Evolutionary conservation across 2,888 invertebrate genomes (phyloP), one percentile per base, ranked within the genome.

Genomic region (Cabera pusaria): DNA sequence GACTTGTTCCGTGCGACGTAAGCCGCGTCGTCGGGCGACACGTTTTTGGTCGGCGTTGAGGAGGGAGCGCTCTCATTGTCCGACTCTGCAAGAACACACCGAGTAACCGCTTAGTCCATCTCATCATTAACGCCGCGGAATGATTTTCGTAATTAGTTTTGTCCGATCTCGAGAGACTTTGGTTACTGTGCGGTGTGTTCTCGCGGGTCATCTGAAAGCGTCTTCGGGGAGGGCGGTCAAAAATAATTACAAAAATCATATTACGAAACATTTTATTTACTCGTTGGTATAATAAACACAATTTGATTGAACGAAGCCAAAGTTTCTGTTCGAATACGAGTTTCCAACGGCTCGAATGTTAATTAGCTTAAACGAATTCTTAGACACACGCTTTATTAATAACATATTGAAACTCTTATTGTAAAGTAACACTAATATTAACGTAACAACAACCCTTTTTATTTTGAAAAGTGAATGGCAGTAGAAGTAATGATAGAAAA

Each of bases 61-160:
- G 93, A 91, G 11, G 93, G 91, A 56, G 90, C 90, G 74, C 93
- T 93, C 90, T 94, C 94, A 77, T 90, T 93, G 90, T 94, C 94
- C 64, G 94, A 94, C 84, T 94, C 94, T 94, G 93, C 90, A 93
- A 93, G 91, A 93, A 93, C 90, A 92, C 91, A 91, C 80, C 41
- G 68, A 45, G 66, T 71, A 65, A 63, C 65, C 75, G 72, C 71
- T 81, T 72, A 81, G 62, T 72, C 64, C 59, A 52, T 22, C 63
- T 56, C 52, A 42, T 47, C 24, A 44, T 41, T 53, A 27, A 49
- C 49, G 46, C 53, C 47, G 49, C 34, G 39, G 57, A 50, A 80
- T 79, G 84, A 85, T 86, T 86, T 86, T 84, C 79, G 87, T 88
- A 87, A 87, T 87, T 88, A 86, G 61, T 78, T 88, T 88, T 86